phyloP scores from a whole-genome alignment of 2,888 invertebrate species.

The Alsophila aescularia region DNA sequence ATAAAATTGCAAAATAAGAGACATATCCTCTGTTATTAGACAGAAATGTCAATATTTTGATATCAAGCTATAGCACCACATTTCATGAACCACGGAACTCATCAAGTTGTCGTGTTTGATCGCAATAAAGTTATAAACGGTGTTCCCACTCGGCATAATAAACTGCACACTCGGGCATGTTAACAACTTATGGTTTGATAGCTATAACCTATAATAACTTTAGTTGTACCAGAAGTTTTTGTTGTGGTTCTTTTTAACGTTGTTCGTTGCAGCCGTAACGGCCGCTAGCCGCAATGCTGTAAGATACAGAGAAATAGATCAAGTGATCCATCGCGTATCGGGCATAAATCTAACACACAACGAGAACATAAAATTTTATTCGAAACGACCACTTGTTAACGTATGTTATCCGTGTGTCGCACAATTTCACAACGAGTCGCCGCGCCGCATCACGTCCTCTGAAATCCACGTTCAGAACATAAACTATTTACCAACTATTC shows the following conservation, averaged over 20 bases:
- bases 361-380: slow-evolving; percentile 73
- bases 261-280: slow-evolving; percentile 5
- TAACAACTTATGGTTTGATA: slow-evolving; percentile 36
- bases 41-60: slow-evolving; percentile 52
- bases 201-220: slow-evolving; percentile 33
- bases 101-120: slow-evolving; percentile 59
- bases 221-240: slow-evolving; percentile 19
- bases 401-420: slow-evolving; percentile 72
- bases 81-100: slow-evolving; percentile 46
- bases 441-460: slow-evolving; percentile 77
- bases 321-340: slow-evolving; percentile 60
- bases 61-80: slow-evolving; percentile 39
- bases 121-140: slow-evolving; percentile 61
- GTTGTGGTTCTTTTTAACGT: slow-evolving; percentile 11
- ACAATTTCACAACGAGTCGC: slow-evolving; percentile 75
- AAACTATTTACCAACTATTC: slow-evolving; percentile 83
- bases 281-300: slow-evolving; percentile 6
- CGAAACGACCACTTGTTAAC: slow-evolving; percentile 76
- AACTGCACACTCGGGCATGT: slow-evolving; percentile 37
- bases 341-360: slow-evolving; percentile 70
- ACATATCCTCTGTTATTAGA: slow-evolving; percentile 29
- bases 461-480: slow-evolving; percentile 81
- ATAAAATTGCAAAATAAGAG: slow-evolving; percentile 22
- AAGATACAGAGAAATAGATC: slow-evolving; percentile 45
- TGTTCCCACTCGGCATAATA: slow-evolving; percentile 53